phyloP scores from a whole-genome alignment of 2,113 vertebrate species.

The Zingel zingel region DNA sequence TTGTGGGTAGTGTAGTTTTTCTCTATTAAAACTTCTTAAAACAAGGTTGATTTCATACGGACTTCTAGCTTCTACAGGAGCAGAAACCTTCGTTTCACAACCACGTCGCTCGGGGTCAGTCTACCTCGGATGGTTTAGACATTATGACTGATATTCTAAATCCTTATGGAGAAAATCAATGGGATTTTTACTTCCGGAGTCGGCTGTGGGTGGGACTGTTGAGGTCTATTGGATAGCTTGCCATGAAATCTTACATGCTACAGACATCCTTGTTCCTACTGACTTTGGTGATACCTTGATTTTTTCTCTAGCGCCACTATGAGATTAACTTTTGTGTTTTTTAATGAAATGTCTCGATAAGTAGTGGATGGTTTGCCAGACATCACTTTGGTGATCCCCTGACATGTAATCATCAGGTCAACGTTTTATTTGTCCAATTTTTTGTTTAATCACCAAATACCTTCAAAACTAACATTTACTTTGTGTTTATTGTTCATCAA shows the following conservation, averaged over 20 bases:
- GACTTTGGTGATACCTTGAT: neutral
- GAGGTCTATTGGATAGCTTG: neutral
- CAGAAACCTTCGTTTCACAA: too few species aligned
- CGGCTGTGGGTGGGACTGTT: too few species aligned
- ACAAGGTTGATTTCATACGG: too few species aligned
- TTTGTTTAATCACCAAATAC: slow-evolving; percentile 17
- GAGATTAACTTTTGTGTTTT: neutral
- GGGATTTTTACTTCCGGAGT: too few species aligned
- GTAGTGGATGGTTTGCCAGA: neutral
- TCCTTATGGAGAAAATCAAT: too few species aligned
- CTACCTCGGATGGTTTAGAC: too few species aligned
- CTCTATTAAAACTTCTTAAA: too few species aligned
- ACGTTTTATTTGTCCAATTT: neutral
- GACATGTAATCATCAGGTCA: neutral
- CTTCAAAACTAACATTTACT: neutral
- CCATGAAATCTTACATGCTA: neutral
- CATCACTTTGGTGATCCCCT: neutral
- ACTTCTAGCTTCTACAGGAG: too few species aligned
- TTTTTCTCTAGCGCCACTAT: neutral
- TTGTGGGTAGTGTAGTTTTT: too few species aligned
- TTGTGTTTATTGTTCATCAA: slow-evolving; percentile 1
- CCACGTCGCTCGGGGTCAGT: too few species aligned
- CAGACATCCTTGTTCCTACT: neutral
- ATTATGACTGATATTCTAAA: too few species aligned
- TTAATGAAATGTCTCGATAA: neutral